These are phyloP conservation scores for Bellardia pandia DNA, from an alignment of 2,888 invertebrate genomes.

Conservation along the genomic window DNA sequence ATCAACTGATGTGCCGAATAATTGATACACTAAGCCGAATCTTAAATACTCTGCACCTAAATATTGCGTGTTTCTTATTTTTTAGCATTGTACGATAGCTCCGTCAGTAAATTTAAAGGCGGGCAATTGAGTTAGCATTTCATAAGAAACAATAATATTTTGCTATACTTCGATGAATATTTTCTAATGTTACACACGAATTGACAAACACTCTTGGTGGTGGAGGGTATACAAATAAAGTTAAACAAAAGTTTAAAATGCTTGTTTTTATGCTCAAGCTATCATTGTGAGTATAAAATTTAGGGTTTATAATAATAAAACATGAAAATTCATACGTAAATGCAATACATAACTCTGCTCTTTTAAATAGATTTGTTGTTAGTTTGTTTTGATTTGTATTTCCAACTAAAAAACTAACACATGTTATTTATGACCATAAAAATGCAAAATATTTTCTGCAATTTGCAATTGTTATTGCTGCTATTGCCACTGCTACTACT, in stretches of 20 bases:
- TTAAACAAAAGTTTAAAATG: constrained; percentile 24
- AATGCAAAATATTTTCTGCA: constrained; percentile 63
- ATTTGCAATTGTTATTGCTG: constrained; percentile 46
- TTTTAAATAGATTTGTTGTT: constrained; percentile 9
- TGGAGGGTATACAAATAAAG: neutral
- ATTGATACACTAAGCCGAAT: neutral
- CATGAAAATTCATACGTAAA: neutral
- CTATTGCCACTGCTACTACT: neutral
- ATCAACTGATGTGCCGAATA: neutral
- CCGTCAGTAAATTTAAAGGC: too few relatives aligned
- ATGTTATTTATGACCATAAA: constrained; percentile 69
- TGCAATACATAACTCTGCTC: neutral
- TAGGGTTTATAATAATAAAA: constrained; percentile 42
- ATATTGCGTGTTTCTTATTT: too few relatives aligned
- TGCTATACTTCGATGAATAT: too few relatives aligned
- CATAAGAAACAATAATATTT: too few relatives aligned
- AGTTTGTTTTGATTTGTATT: constrained; percentile 30
- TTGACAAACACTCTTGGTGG: too few relatives aligned
- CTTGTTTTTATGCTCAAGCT: constrained; percentile 52
- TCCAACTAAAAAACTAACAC: constrained; percentile 57
- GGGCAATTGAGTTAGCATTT: too few relatives aligned
- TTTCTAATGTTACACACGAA: too few relatives aligned
- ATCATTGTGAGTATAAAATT: constrained; percentile 53
- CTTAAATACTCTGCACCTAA: too few relatives aligned
- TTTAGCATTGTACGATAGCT: too few relatives aligned